These are phyloP conservation scores for Clusia tigrina DNA, from an alignment of 2,888 invertebrate genomes.

Conservation along the genomic window DNA sequence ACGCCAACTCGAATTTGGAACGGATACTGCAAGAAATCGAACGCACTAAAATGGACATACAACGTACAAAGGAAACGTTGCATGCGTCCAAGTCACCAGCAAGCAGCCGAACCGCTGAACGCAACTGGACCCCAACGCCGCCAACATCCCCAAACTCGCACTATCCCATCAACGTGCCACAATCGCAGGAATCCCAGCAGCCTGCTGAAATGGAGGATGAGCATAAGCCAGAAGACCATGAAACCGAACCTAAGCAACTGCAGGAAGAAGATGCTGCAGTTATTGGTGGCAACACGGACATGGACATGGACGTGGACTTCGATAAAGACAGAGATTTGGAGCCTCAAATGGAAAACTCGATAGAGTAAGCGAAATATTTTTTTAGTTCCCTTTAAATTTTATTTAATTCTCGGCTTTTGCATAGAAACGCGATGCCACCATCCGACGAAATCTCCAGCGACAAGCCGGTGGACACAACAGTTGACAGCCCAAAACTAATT, in stretches of 20 bases:
- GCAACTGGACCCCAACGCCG: slow-evolving; percentile 56
- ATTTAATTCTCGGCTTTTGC: not conserved
- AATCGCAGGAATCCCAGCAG: slow-evolving; percentile 26
- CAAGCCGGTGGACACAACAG: not conserved
- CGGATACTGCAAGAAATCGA: slow-evolving; percentile 57
- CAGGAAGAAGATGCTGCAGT: too few species aligned
- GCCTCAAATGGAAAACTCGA: not conserved
- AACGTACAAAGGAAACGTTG: slow-evolving; percentile 51
- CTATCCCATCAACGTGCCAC: slow-evolving; percentile 14
- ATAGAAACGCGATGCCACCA: not conserved
- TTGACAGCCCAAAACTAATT: not conserved
- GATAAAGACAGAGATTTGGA: not conserved
- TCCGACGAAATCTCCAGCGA: not conserved
- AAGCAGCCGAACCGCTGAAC: slow-evolving; percentile 39
- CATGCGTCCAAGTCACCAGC: slow-evolving; percentile 31
- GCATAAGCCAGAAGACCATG: not conserved
- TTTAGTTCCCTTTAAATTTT: not conserved
- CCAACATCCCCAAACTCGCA: slow-evolving; percentile 51
- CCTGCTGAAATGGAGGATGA: not conserved
- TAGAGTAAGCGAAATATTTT: not conserved
- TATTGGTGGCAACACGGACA: too few species aligned
- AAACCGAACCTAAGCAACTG: too few species aligned
- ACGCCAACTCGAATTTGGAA: slow-evolving; percentile 46
- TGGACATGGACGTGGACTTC: slow-evolving; percentile 38
- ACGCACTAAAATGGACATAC: slow-evolving; percentile 57